A percentile compares a stretch with the other conserved stretches of the same genome.
These are phyloP conservation scores for Bucorvus abyssinicus DNA, from an alignment of 2,797 vertebrate genomes.

Conservation along the genomic window DNA sequence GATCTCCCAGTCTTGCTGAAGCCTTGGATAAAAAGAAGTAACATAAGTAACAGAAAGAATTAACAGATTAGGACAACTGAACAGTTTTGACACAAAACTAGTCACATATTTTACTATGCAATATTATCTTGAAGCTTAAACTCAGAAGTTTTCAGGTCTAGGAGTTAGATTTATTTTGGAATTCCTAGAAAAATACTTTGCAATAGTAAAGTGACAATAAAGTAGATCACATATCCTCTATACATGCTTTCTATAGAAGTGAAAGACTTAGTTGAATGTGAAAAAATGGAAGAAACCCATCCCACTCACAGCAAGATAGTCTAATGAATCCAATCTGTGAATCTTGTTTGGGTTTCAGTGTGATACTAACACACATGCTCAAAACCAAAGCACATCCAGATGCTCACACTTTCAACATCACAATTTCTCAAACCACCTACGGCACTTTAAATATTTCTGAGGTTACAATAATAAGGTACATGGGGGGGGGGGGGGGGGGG, in stretches of 20 bases:
- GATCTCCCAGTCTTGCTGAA: conserved; percentile 81
- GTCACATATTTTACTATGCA: neutral
- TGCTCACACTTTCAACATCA: neutral
- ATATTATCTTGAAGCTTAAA: neutral
- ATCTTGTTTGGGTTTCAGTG: neutral
- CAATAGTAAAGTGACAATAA: neutral
- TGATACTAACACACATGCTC: neutral
- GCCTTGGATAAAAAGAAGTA: conserved; percentile 76
- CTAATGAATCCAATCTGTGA: neutral
- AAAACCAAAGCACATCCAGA: neutral
- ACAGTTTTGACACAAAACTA: neutral
- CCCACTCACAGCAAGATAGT: neutral
- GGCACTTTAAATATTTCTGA: neutral
- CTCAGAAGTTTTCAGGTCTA: neutral
- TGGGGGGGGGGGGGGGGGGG: too few relatives aligned
- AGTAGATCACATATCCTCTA: neutral
- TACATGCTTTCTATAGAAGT: neutral
- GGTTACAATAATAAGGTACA: neutral
- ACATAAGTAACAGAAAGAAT: neutral
- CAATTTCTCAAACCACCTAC: neutral
- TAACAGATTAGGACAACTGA: neutral
- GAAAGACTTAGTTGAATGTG: neutral
- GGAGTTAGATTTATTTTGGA: neutral
- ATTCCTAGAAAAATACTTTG: neutral
- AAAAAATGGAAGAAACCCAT: neutral